Base-by-base conservation (phyloP, 2,113 vertebrate genomes). In the Nannobrachium achirus region DNA sequence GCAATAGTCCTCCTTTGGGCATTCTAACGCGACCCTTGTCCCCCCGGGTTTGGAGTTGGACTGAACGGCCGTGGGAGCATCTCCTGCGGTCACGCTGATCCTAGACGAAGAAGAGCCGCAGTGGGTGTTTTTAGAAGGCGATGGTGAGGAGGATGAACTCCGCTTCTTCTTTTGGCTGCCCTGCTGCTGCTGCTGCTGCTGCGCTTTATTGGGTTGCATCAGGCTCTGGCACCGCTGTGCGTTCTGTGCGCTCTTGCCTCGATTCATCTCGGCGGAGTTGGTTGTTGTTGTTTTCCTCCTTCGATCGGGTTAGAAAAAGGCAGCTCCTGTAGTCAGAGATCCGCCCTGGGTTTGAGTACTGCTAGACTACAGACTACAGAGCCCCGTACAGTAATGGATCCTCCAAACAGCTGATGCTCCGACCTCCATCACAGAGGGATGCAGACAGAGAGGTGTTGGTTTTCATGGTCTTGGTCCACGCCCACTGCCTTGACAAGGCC, bases 51-150 rank as follows among this genome's bases (percentile, higher is more conserved):
- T 86, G 10, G 76, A 13, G 1, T 84, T 82, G 45, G 74, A 15
- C 20, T 48, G 88, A 55, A 15, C 67, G 9, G 79, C 49, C 40
- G n/a, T 49, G 59, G 4, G n/a, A n/a, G 66, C 45, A 76, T 80
- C 84, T n/a, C n/a, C n/a, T 80, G 61, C 81, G 72, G 70, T 61
- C 52, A 67, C 61, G 8, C 14, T 46, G 80, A 33, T 81, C 82
- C 87, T 86, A 62, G 84, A 79, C 50, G 69, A 73, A 1, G 88
- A 89, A 82, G n/a, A n/a, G n/a, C 84, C 90, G 50, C 88, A 88
- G 3, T 83, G 87, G 40, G 87, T 79, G 44, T 94, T 92, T 86
- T 88, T 94, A 61, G 82, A 64, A 55, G 88, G 80, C 46, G 89
- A 88, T 6, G 91, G 89, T 3, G 86, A 91, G 48, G 51, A 48